These are phyloP conservation scores for Otis tarda DNA, from an alignment of 2,113 vertebrate genomes.

Conservation along the genomic window DNA sequence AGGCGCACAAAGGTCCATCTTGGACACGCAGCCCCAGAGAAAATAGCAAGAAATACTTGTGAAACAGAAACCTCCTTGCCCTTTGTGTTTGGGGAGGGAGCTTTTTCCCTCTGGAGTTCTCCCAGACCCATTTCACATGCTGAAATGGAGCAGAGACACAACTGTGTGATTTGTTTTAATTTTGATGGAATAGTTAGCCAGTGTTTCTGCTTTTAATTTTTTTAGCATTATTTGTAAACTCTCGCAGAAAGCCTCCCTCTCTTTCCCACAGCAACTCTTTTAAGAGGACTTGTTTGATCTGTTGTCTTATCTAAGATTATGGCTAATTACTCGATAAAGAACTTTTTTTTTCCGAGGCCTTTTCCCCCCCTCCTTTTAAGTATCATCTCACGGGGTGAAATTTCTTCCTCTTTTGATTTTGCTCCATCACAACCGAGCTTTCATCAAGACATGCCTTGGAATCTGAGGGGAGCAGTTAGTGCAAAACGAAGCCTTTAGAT, in stretches of 20 bases:
- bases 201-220: conserved; percentile 15
- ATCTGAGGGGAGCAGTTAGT: conserved; percentile 28
- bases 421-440: conserved; percentile 10
- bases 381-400: neutral
- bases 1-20: no score
- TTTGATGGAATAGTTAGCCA: neutral
- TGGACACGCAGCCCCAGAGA: accelerated
- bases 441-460: neutral
- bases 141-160: neutral
- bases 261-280: conserved; percentile 28
- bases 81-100: accelerated
- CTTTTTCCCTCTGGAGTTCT: neutral
- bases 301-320: conserved; percentile 59
- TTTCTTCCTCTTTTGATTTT: conserved; percentile 33
- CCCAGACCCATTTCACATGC: neutral
- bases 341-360: neutral
- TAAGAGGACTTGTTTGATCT: conserved; percentile 57
- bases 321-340: conserved; percentile 67
- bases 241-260: neutral
- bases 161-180: neutral
- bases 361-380: neutral
- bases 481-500: neutral
- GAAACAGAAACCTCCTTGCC: neutral
- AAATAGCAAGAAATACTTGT: neutral
- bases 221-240: neutral